Evolutionary conservation across 53 echinoderm and acorn worm species (phyloP).

Genomic region (Luidia sarsii): DNA sequence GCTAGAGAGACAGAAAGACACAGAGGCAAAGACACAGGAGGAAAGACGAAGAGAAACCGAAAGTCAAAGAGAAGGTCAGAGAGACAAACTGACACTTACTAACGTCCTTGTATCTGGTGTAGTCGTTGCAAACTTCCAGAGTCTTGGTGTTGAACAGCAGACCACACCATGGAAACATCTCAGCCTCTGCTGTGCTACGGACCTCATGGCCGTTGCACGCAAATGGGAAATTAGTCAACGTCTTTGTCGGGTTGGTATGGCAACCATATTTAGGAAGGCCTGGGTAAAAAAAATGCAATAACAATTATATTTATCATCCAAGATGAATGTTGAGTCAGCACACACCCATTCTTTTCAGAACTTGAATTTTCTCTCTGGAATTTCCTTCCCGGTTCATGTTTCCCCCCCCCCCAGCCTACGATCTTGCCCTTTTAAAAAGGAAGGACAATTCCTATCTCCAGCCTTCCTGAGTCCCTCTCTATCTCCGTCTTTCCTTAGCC

Average conservation of each 20-base stretch:
- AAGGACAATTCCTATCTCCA: no score
- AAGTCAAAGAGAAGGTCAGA: no score
- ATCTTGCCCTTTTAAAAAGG: no score
- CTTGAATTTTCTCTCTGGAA: no score
- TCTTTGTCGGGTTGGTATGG: conserved; percentile 73
- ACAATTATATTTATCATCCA: not conserved
- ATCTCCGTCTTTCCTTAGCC: no score
- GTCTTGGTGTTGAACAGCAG: conserved; percentile 73
- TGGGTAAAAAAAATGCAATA: conserved; percentile 30
- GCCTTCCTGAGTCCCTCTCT: no score
- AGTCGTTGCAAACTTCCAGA: conserved; percentile 82
- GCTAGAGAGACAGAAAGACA: no score
- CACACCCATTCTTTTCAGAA: not conserved
- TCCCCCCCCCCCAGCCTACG: no score
- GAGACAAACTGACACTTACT: conserved; percentile 49
- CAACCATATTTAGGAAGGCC: conserved; percentile 86
- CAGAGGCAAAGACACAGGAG: no score
- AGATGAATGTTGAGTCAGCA: not conserved
- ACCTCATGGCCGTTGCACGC: conserved; percentile 51
- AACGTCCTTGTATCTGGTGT: conserved; percentile 69
- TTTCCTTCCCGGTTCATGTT: no score
- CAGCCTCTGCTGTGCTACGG: conserved; percentile 52
- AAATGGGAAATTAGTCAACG: conserved; percentile 79
- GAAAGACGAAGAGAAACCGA: no score
- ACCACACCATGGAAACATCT: conserved; percentile 94